Evolutionary conservation across 2,797 vertebrate genomes (phyloP).

Genomic region (Galagoides demidoff): DNA sequence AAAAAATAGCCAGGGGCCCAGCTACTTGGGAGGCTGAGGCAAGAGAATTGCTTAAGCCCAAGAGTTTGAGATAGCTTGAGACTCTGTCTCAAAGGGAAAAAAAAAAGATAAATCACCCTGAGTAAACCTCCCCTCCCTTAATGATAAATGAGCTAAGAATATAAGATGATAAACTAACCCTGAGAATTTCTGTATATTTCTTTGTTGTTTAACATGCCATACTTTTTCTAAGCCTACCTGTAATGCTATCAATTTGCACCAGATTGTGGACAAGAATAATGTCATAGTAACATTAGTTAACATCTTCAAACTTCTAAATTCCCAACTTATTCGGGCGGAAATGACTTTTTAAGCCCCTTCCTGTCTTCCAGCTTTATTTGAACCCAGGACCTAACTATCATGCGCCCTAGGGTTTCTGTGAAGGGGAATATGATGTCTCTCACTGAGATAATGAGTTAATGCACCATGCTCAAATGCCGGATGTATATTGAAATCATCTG

Average conservation of each 20-base stretch:
- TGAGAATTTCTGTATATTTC: constrained; percentile 5
- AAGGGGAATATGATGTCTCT: not conserved
- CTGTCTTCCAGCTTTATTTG: not conserved
- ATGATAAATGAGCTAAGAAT: not conserved
- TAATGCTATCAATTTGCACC: not conserved
- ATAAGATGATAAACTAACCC: not conserved
- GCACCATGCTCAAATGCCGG: not conserved
- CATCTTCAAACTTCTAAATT: not conserved
- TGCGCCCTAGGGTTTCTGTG: not conserved
- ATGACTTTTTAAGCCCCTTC: not conserved
- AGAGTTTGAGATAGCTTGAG: too few species aligned
- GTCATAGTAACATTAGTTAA: not conserved
- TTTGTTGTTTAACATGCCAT: not conserved
- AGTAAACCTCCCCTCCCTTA: not conserved
- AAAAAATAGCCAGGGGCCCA: too few species aligned
- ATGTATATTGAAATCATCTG: not conserved
- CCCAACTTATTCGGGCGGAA: not conserved
- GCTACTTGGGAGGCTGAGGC: too few species aligned
- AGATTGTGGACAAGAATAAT: not conserved
- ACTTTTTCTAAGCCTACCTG: not conserved
- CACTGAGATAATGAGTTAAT: not conserved
- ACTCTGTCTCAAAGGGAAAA: too few species aligned
- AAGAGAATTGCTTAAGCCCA: too few species aligned
- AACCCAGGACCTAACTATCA: not conserved
- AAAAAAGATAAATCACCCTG: not conserved